phyloP scores from a whole-genome alignment of 2,888 invertebrate genomes.

The Sicus ferrugineus region DNA sequence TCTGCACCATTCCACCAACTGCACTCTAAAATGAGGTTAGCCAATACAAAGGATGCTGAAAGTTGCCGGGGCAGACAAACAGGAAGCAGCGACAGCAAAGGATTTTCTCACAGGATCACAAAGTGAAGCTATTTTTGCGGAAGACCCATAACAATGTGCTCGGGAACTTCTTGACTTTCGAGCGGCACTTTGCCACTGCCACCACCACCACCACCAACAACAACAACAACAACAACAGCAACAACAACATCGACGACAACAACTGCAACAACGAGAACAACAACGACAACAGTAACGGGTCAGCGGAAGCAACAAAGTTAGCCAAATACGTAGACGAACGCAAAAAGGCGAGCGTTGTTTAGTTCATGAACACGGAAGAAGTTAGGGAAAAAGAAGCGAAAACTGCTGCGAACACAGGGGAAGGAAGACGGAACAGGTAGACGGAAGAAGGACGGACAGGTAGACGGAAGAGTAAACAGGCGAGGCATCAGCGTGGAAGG shows the following conservation, averaged over 20 bases:
- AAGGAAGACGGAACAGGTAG: background rate
- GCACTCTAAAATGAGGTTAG: slow-evolving; percentile 26
- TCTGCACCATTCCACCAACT: background rate
- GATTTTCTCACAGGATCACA: slow-evolving; percentile 26
- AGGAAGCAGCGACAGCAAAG: slow-evolving; percentile 2
- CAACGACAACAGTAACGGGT: slow-evolving; percentile 20
- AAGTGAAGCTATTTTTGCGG: slow-evolving; percentile 32
- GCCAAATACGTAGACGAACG: background rate
- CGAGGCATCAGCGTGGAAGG: too few relatives aligned
- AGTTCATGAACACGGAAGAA: background rate
- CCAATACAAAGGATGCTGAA: slow-evolving; percentile 17
- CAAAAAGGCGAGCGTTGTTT: slow-evolving; percentile 9
- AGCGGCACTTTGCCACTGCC: slow-evolving; percentile 28
- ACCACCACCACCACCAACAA: too few relatives aligned
- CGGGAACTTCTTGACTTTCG: slow-evolving; percentile 32
- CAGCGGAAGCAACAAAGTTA: slow-evolving; percentile 21
- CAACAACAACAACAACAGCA: slow-evolving; percentile 8
- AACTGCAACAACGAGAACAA: too few relatives aligned
- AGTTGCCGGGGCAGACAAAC: background rate
- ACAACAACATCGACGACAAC: slow-evolving; percentile 23
- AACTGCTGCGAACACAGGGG: too few relatives aligned
- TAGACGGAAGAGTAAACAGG: background rate
- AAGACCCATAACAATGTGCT: slow-evolving; percentile 27
- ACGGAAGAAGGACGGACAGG: slow-evolving; percentile 5
- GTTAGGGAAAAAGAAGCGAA: too few relatives aligned